Percentiles rank a stretch among this genome's conserved stretches.
These are phyloP conservation scores for Drosophila paulistorum DNA, from an alignment of 1,140 invertebrate species.

Conservation along the genomic window DNA sequence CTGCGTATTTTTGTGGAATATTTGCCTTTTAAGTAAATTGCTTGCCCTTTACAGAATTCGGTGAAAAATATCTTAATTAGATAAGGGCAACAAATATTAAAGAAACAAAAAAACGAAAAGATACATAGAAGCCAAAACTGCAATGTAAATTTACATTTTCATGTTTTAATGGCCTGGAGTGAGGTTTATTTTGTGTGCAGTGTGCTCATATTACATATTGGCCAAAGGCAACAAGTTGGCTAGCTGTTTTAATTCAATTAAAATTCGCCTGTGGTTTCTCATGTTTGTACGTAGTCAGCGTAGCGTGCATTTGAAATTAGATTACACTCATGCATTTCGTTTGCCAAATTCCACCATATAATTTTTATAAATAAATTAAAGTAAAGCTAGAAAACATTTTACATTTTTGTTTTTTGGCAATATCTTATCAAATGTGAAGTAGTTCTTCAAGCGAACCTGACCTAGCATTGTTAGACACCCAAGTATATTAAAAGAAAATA, in stretches of 20 bases:
- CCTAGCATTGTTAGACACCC: neutral
- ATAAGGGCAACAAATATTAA: neutral
- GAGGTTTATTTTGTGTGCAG: constrained; percentile 1
- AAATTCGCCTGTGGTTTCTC: constrained; percentile 17
- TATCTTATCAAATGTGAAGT: constrained; percentile 7
- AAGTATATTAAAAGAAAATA: neutral
- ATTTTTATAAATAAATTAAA: neutral
- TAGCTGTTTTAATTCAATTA: constrained; percentile 53
- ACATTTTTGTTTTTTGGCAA: neutral
- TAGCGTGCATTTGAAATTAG: neutral
- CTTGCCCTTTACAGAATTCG: neutral
- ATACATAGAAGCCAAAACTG: neutral
- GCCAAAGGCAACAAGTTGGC: constrained; percentile 16
- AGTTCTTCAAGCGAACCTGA: neutral
- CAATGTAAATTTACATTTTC: neutral
- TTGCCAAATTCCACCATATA: neutral
- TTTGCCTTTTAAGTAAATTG: neutral
- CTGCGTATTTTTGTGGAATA: neutral
- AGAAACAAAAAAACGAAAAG: neutral
- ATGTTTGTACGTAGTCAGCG: neutral
- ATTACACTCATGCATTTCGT: neutral
- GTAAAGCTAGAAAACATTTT: neutral
- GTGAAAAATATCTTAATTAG: neutral
- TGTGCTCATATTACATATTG: neutral
- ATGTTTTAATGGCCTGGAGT: too few species aligned